These are phyloP conservation scores for Pantherophis vulpinus DNA, from an alignment of 2,797 vertebrate genomes.

Conservation along the genomic window DNA sequence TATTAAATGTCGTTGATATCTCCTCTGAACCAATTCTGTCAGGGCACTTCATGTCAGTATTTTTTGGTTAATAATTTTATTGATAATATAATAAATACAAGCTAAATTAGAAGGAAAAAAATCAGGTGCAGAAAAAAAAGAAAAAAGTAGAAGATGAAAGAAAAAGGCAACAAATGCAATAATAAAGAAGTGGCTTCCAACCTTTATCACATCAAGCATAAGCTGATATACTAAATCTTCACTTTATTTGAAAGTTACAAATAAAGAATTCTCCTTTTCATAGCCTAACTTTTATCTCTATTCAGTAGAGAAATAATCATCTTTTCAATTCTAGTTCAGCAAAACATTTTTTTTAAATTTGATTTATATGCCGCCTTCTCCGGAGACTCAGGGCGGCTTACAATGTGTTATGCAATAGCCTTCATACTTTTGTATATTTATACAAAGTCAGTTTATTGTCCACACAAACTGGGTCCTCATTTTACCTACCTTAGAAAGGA, in stretches of 20 bases:
- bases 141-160: too few species aligned
- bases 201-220: neutral
- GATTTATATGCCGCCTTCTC: too few species aligned
- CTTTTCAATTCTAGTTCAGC: neutral
- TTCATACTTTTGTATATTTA: too few species aligned
- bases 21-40: neutral
- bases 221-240: neutral
- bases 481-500: too few species aligned
- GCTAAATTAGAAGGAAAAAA: neutral
- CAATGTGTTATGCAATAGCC: too few species aligned
- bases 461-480: too few species aligned
- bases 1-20: neutral
- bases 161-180: neutral
- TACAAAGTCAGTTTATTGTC: too few species aligned
- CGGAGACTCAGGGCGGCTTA: too few species aligned
- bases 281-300: neutral
- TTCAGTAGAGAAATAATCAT: neutral
- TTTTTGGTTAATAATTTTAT: too few species aligned
- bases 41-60: neutral
- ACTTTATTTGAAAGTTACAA: neutral
- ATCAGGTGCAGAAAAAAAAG: neutral
- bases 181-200: neutral
- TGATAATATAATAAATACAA: neutral
- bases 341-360: neutral
- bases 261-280: neutral